These are phyloP conservation scores for Agapostemon virescens DNA, from an alignment of 2,888 invertebrate genomes.

Conservation along the genomic window DNA sequence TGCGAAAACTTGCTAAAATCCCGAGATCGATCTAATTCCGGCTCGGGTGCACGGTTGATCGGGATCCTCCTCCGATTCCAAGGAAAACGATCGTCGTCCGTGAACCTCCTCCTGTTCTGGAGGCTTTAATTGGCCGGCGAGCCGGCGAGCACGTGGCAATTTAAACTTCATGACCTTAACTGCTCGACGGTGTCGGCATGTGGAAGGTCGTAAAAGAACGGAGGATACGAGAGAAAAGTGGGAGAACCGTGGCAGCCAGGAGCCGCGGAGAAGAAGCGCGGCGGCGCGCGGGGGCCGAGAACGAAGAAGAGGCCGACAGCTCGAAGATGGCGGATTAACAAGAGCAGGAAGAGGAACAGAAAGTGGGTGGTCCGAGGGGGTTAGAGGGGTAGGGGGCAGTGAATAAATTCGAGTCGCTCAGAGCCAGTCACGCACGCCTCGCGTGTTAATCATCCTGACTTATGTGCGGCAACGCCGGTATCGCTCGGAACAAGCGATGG, in stretches of 20 bases:
- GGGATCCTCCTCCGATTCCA: constrained; percentile 11
- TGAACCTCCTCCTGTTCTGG: constrained; percentile 43
- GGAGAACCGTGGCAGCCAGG: not conserved
- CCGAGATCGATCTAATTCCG: constrained; percentile 14
- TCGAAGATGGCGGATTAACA: constrained; percentile 35
- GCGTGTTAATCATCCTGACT: constrained; percentile 77
- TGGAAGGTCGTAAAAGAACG: constrained; percentile 23
- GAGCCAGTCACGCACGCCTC: constrained; percentile 74
- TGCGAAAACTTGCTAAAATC: not conserved
- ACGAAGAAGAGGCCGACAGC: constrained; percentile 17
- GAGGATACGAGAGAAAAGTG: not conserved
- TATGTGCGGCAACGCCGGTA: constrained; percentile 70
- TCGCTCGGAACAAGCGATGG: constrained; percentile 65
- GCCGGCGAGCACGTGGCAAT: constrained; percentile 63
- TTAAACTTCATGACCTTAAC: constrained; percentile 67
- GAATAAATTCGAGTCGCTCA: constrained; percentile 73
- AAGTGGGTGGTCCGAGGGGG: constrained; percentile 24
- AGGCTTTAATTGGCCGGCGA: constrained; percentile 58
- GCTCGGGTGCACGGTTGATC: constrained; percentile 9
- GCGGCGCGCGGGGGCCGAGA: not conserved
- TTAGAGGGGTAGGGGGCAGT: constrained; percentile 53
- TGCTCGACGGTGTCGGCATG: constrained; percentile 37
- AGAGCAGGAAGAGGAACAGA: constrained; percentile 17
- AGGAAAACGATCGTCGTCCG: constrained; percentile 34
- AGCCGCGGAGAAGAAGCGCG: not conserved